A percentile compares a stretch with the other conserved stretches of the same genome.
These are phyloP conservation scores for Macrosiphum euphorbiae DNA, from an alignment of 2,888 invertebrate species.

Conservation along the genomic window DNA sequence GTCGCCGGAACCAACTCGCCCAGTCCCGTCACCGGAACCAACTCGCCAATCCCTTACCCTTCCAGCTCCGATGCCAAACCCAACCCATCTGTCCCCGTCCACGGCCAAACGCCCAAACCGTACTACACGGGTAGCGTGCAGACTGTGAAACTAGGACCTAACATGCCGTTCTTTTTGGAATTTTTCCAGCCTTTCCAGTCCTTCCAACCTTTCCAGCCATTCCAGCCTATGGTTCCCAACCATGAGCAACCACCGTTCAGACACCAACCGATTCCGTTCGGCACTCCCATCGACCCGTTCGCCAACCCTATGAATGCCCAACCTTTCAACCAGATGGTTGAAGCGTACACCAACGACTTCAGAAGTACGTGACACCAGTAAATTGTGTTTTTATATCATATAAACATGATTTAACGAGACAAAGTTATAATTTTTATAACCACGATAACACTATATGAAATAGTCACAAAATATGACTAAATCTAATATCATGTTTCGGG, in stretches of 20 bases:
- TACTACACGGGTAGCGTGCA: not conserved
- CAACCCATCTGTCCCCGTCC: not conserved
- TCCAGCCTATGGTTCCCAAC: no score
- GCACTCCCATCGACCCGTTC: slow-evolving; percentile 33
- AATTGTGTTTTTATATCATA: not conserved
- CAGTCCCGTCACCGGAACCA: not conserved
- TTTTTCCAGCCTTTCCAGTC: slow-evolving; percentile 34
- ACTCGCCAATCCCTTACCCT: not conserved
- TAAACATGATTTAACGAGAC: not conserved
- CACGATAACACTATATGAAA: not conserved
- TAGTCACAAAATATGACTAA: not conserved
- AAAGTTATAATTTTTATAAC: not conserved
- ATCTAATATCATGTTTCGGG: not conserved
- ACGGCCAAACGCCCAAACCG: not conserved
- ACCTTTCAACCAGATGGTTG: slow-evolving; percentile 25
- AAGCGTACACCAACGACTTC: slow-evolving; percentile 55
- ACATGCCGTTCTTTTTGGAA: slow-evolving; percentile 17
- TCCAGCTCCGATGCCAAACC: not conserved
- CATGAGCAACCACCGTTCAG: not conserved
- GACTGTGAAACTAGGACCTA: not conserved
- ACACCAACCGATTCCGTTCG: not conserved
- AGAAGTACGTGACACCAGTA: slow-evolving; percentile 14
- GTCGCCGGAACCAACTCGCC: not conserved
- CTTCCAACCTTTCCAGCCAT: slow-evolving; percentile 6
- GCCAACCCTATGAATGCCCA: not conserved